Evolutionary conservation across 2,113 vertebrate species (phyloP).

Genomic region (Pseudois nayaur): DNA sequence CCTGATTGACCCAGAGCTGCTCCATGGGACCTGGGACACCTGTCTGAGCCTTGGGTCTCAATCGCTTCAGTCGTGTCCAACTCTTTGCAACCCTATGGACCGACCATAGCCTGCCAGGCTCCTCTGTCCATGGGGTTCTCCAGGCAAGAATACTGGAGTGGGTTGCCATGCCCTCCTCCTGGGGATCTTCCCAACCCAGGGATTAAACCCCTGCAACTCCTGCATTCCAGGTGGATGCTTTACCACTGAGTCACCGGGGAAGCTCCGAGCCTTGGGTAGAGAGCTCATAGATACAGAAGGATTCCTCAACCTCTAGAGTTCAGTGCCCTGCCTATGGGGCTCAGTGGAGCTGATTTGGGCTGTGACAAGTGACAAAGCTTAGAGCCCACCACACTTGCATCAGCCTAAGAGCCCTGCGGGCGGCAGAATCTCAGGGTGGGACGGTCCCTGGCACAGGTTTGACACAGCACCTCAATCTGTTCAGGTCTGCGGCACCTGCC

Average conservation of each 20-base stretch:
- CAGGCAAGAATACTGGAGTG: not conserved
- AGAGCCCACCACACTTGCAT: not conserved
- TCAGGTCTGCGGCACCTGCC: constrained; percentile 11
- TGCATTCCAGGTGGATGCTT: not conserved
- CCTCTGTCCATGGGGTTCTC: not conserved
- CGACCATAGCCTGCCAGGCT: not conserved
- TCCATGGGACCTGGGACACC: not conserved
- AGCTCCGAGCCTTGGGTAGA: not conserved
- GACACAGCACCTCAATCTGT: constrained; percentile 3
- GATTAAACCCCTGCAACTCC: not conserved
- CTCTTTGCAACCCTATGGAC: not conserved
- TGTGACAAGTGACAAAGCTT: not conserved
- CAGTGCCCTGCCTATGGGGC: not conserved
- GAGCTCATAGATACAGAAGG: not conserved
- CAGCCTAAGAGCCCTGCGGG: not conserved
- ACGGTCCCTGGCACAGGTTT: not conserved
- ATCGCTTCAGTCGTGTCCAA: not conserved
- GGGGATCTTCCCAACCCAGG: not conserved
- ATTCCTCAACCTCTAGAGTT: not conserved
- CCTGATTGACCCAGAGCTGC: not conserved
- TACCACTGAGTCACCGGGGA: not conserved
- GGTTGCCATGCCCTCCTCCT: not conserved
- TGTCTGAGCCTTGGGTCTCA: not conserved
- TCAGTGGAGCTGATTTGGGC: not conserved
- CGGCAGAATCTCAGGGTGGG: not conserved